These are phyloP conservation scores for Saguinus midas DNA, from an alignment of 2,113 vertebrate genomes.

Conservation along the genomic window DNA sequence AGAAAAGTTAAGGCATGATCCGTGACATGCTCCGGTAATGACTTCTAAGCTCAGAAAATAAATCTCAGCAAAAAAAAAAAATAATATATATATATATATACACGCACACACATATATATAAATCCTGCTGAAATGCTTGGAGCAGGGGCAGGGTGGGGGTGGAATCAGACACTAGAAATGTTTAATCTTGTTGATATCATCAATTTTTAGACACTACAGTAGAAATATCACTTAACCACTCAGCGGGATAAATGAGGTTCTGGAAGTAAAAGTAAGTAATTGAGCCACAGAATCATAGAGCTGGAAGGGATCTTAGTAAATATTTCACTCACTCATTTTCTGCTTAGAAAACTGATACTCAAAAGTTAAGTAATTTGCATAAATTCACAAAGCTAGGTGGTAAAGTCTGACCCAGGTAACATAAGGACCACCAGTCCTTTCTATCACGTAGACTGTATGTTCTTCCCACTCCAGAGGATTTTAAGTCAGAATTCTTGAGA, in stretches of 20 bases:
- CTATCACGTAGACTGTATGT: not conserved
- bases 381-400: not conserved
- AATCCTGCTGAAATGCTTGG: not conserved
- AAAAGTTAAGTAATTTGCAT: not conserved
- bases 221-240: not conserved
- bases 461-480: not conserved
- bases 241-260: not conserved
- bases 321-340: not conserved
- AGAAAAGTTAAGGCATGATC: not conserved
- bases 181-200: not conserved
- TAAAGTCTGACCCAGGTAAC: not conserved
- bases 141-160: not conserved
- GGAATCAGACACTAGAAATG: not conserved
- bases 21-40: not conserved
- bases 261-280: not conserved
- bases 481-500: conserved; percentile 2
- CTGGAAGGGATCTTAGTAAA: not conserved
- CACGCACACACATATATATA: not conserved
- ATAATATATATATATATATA: no score
- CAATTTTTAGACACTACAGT: not conserved
- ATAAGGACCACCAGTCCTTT: not conserved
- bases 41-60: not conserved
- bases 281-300: not conserved
- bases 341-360: not conserved
- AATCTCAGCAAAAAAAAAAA: not conserved